Evolutionary conservation across 1,140 invertebrate genomes (phyloP).

Genomic region (Bombus sylvicola): DNA sequence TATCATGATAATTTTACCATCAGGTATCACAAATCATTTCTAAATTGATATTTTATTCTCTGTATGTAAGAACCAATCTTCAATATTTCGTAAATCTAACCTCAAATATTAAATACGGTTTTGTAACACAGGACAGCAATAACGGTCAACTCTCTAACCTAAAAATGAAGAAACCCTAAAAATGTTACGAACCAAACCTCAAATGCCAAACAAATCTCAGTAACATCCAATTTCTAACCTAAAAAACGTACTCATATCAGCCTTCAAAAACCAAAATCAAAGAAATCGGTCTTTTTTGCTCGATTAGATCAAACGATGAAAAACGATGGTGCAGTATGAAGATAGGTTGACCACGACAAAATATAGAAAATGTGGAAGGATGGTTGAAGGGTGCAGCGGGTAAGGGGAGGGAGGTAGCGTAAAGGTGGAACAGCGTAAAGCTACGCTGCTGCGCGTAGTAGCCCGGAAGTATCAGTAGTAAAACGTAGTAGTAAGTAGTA

Average conservation of each 20-base stretch:
- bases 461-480: slow-evolving; percentile 64
- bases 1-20: too few relatives aligned
- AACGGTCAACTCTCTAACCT: too few relatives aligned
- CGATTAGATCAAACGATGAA: neutral
- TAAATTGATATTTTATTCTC: too few relatives aligned
- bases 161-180: too few relatives aligned
- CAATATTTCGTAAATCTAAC: too few relatives aligned
- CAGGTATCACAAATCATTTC: too few relatives aligned
- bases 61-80: too few relatives aligned
- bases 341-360: neutral
- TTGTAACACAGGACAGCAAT: too few relatives aligned
- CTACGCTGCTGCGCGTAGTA: slow-evolving; percentile 65
- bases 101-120: too few relatives aligned
- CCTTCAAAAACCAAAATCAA: neutral
- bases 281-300: neutral
- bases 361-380: neutral
- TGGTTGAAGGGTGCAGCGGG: neutral
- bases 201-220: too few relatives aligned
- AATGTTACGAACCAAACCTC: too few relatives aligned
- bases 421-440: slow-evolving; percentile 39
- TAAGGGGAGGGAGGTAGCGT: neutral
- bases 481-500: slow-evolving; percentile 71
- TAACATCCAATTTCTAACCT: too few relatives aligned
- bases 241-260: neutral
- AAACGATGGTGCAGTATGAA: neutral